Conservation (phyloP, 2,113 vertebrate species). For the Cavia aperea region DNA sequence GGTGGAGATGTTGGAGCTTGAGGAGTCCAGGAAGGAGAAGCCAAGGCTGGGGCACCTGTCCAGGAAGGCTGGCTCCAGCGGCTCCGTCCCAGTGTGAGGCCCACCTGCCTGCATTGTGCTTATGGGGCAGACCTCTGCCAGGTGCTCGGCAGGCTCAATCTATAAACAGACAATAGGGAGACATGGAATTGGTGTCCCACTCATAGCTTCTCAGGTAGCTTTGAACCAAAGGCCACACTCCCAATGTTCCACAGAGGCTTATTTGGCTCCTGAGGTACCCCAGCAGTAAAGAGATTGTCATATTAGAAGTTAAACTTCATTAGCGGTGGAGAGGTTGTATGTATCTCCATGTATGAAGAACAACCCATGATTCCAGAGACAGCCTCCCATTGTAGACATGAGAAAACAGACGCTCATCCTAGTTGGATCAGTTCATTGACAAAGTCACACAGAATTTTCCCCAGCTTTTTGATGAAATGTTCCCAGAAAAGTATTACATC, state of each 20-base stretch:
- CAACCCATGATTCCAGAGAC: background rate
- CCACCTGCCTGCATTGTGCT: background rate
- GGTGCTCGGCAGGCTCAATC: background rate
- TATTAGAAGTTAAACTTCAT: too few relatives aligned
- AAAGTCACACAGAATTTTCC: background rate
- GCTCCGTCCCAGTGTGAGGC: background rate
- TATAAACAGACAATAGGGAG: background rate
- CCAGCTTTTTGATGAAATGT: background rate
- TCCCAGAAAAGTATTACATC: background rate
- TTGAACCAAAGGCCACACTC: background rate
- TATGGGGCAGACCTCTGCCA: rapidly evolving
- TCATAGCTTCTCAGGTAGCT: too few relatives aligned
- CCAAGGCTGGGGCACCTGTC: background rate
- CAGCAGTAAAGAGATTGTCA: background rate
- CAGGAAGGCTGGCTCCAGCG: background rate
- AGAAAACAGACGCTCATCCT: background rate
- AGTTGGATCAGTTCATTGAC: background rate
- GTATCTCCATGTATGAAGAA: background rate
- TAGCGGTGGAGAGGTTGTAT: background rate
- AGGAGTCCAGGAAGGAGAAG: background rate
- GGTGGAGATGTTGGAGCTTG: background rate
- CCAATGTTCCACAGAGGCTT: too few relatives aligned
- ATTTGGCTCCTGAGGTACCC: rapidly evolving
- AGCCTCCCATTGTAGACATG: background rate
- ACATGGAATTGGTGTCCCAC: background rate